Evolutionary conservation across 2,113 vertebrate genomes (phyloP), one percentile per base, ranked within the genome.

Genomic region (Zosterops borbonicus): DNA sequence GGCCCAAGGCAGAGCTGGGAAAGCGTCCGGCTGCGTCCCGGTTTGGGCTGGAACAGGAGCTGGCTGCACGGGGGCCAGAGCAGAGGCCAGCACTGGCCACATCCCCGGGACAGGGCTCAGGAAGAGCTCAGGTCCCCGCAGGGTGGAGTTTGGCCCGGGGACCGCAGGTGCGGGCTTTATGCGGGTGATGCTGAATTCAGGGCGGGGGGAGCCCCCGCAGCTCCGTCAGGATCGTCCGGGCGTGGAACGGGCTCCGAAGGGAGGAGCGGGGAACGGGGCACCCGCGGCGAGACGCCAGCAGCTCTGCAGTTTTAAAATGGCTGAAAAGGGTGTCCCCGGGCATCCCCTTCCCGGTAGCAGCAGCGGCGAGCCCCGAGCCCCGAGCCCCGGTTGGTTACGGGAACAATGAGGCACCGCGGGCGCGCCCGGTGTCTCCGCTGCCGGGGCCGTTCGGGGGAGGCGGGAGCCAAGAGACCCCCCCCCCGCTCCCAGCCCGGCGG

Each of bases 281-380:
- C 35, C 20, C 31, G 27, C n/a, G 13, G 71, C 27, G 24, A 87
- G 23, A n/a, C 19, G 44, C 81, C 53, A 55, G 44, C 41, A 73
- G 53, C 35, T 44, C 41, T 28, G 35, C 44, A 20, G 19, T 53
- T 95, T 55, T 93, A 93, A 95, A 92, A 95, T 95, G 95, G 88
- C 95, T 87, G 95, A 87, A 95, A 77, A 81, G 59, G 59, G 93
- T 92, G 85, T 92, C 93, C 85, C 78, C 64, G 78, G 82, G 85
- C 78, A 84, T 84, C 49, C 89, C 85, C 50, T 68, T 50, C 71
- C 29, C 74, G n/a, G 42, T 5, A n/a, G 42, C 62, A 46, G 81
- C 44, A 23, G 44, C 53, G 22, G 31, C 52, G 25, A 87, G 22
- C 78, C 39, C 44, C 47, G 25, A 87, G 22, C 78, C 39, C 44